Percentiles rank a stretch among this genome's conserved stretches.
Evolutionary conservation across 2,888 invertebrate species (phyloP).

Genomic region (Phyllotreta cruciferae): DNA sequence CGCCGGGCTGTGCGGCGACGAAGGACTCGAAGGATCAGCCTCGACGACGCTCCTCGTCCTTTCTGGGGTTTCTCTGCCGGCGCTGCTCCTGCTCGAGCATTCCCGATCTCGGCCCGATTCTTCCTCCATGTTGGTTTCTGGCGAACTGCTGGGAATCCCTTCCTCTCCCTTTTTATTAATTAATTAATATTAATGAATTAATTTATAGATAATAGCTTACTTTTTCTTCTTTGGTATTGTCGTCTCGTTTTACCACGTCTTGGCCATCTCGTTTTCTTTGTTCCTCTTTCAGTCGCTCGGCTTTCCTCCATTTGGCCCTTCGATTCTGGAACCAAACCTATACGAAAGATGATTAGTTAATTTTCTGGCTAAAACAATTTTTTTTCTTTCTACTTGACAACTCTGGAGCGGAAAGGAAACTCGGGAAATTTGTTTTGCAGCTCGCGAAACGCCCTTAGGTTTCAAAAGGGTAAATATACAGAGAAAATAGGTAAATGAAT

Average conservation of each 20-base stretch:
- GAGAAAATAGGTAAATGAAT: conserved; percentile 47
- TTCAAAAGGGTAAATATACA: conserved; percentile 15
- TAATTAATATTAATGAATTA: conserved; percentile 2
- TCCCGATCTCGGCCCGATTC: conserved; percentile 52
- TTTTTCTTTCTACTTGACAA: not conserved
- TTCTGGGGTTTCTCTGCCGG: conserved; percentile 49
- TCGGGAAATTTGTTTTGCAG: conserved; percentile 11
- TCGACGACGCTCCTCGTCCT: conserved; percentile 43
- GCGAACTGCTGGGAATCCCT: conserved; percentile 51
- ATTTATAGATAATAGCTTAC: conserved; percentile 54
- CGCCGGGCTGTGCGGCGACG: conserved; percentile 64
- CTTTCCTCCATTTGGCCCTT: conserved; percentile 91
- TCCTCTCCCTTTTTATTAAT: conserved; percentile 48
- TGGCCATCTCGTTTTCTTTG: conserved; percentile 83
- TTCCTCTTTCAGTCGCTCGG: conserved; percentile 89
- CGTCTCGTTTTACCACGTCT: conserved; percentile 70
- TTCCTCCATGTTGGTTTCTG: conserved; percentile 53
- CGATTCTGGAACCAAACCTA: conserved; percentile 97
- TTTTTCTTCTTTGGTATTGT: conserved; percentile 67
- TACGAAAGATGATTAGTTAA: conserved; percentile 38
- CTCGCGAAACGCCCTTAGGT: not conserved
- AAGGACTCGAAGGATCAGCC: conserved; percentile 52
- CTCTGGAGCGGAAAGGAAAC: not conserved
- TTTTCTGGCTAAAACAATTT: not conserved
- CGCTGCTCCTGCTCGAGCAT: conserved; percentile 57